Evolutionary conservation across 1,140 invertebrate species (phyloP).

Genomic region (Lepidotrigona ventralis): DNA sequence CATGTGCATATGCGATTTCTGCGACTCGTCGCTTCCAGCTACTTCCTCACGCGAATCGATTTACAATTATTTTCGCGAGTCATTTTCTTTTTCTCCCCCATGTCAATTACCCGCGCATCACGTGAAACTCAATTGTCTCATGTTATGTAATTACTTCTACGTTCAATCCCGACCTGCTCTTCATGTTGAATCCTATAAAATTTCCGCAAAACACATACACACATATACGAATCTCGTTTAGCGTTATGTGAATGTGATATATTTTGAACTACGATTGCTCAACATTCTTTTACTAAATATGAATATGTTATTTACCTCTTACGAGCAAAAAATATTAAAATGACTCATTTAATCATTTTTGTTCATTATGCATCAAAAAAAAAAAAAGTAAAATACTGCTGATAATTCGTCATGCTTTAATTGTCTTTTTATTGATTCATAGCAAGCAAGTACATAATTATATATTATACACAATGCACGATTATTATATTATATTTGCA

Average conservation of each 20-base stretch:
- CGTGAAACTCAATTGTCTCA: not conserved
- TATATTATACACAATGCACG: too few relatives aligned
- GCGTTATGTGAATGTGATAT: not conserved
- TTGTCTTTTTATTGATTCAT: slow-evolving; percentile 3
- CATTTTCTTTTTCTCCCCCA: not conserved
- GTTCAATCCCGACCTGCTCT: not conserved
- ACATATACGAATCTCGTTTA: not conserved
- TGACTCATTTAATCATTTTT: slow-evolving; percentile 5
- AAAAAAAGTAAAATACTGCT: not conserved
- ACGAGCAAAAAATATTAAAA: slow-evolving; percentile 11
- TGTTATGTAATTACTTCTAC: not conserved
- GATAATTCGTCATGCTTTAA: not conserved
- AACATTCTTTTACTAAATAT: not conserved
- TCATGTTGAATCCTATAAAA: not conserved
- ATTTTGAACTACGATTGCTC: not conserved
- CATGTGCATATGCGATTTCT: slow-evolving; percentile 7
- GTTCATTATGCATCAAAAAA: not conserved
- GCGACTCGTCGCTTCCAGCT: not conserved
- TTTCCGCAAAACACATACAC: not conserved
- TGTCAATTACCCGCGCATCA: slow-evolving; percentile 13
- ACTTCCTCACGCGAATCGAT: slow-evolving; percentile 1
- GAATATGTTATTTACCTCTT: not conserved
- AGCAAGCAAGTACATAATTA: not conserved
- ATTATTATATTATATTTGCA: not conserved
- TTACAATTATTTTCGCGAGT: not conserved